Evolutionary conservation across 2,888 invertebrate species (phyloP).

Genomic region (Philhelius pedissequus): DNA sequence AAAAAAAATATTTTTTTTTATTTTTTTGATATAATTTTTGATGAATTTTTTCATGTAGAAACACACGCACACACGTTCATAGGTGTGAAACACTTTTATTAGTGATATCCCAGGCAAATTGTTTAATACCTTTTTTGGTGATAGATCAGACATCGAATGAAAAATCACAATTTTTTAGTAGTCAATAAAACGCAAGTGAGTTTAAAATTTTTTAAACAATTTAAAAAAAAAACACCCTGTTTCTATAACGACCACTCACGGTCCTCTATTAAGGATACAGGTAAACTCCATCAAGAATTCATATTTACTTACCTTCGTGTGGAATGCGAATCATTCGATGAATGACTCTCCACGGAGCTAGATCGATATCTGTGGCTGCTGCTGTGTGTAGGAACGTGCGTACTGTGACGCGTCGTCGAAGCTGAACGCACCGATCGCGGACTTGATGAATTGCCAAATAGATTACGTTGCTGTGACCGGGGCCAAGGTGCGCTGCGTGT

Average conservation of each 20-base stretch:
- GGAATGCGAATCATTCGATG: constrained; percentile 90
- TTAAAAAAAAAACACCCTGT: constrained; percentile 7
- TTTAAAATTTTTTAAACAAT: no score
- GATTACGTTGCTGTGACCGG: constrained; percentile 86
- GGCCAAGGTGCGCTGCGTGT: constrained; percentile 91
- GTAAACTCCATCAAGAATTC: neutral
- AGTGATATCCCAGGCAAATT: no score
- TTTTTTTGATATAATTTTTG: no score
- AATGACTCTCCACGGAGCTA: constrained; percentile 93
- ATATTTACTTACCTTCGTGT: constrained; percentile 85
- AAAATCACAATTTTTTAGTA: no score
- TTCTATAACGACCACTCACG: constrained; percentile 2
- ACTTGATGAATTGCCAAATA: constrained; percentile 88
- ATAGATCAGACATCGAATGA: no score
- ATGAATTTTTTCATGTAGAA: no score
- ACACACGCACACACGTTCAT: no score
- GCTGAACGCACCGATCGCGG: constrained; percentile 89
- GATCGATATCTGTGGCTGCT: constrained; percentile 81
- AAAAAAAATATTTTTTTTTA: no score
- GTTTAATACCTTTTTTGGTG: no score
- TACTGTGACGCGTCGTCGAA: constrained; percentile 70
- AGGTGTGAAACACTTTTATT: no score
- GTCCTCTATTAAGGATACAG: constrained; percentile 37
- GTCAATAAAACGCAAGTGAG: no score
- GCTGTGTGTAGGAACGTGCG: constrained; percentile 73